Percentiles rank a stretch among this genome's conserved stretches.
Evolutionary conservation across 2,113 vertebrate genomes (phyloP).

Genomic region (Lucifuga dentata): DNA sequence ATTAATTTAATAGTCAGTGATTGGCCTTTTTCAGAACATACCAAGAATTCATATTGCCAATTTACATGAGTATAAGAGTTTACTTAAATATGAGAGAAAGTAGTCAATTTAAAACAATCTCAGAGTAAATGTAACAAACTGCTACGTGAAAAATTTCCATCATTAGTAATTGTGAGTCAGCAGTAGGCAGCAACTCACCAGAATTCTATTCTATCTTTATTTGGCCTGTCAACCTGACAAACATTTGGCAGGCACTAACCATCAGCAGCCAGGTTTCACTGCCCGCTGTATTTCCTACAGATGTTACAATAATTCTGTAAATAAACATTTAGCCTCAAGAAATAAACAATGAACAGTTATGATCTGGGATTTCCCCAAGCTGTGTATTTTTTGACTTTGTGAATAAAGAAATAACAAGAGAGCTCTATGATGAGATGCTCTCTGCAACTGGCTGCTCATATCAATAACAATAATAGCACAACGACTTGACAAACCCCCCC

Average conservation of each 20-base stretch:
- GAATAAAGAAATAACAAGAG: neutral
- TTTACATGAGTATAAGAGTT: too few relatives aligned
- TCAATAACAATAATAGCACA: neutral
- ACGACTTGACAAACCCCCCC: too few relatives aligned
- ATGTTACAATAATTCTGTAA: conserved; percentile 26
- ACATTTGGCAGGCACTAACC: conserved; percentile 31
- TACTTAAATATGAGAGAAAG: too few relatives aligned
- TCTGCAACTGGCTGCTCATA: neutral
- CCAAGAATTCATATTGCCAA: too few relatives aligned
- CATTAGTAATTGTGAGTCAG: too few relatives aligned
- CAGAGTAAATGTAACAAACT: too few relatives aligned
- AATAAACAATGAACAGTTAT: conserved; percentile 14
- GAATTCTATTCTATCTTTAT: conserved; percentile 26
- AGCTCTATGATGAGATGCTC: neutral
- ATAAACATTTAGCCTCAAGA: conserved; percentile 29
- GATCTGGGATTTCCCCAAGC: conserved; percentile 19
- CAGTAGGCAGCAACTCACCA: conserved; percentile 32
- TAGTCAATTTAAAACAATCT: too few relatives aligned
- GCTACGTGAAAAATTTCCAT: too few relatives aligned
- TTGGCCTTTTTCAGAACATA: too few relatives aligned
- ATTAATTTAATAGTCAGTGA: too few relatives aligned
- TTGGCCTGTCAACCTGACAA: conserved; percentile 46
- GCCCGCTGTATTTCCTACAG: conserved; percentile 38
- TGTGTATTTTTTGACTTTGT: neutral
- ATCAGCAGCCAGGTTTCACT: conserved; percentile 46